Conservation (phyloP, 2,888 invertebrate genomes). For the Copidosoma aretas region DNA sequence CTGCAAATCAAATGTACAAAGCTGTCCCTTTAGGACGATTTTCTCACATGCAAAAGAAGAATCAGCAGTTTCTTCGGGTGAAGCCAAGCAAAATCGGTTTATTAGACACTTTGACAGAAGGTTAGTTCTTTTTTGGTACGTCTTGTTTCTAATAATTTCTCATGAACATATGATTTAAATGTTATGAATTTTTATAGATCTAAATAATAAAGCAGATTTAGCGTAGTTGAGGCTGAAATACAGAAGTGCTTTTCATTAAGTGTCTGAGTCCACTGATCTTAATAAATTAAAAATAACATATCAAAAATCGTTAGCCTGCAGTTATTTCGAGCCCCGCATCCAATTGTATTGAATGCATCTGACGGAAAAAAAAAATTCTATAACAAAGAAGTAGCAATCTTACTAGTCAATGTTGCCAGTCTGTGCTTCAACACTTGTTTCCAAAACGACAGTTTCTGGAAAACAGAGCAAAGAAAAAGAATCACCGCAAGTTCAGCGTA, state of each 20-base stretch:
- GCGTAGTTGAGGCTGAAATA: not conserved
- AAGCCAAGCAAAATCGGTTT: not conserved
- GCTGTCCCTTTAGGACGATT: not conserved
- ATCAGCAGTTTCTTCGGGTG: not conserved
- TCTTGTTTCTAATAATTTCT: not conserved
- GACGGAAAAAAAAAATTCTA: not conserved
- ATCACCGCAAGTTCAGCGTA: conserved; percentile 3
- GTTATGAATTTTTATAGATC: not conserved
- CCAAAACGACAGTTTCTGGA: conserved; percentile 5
- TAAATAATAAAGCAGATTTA: not conserved
- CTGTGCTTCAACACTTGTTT: not conserved
- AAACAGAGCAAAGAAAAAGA: not conserved
- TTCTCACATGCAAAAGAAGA: not conserved
- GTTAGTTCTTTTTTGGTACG: not conserved
- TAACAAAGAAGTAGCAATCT: not conserved
- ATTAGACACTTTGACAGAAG: not conserved
- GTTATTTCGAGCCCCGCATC: not conserved
- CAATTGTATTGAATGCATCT: not conserved
- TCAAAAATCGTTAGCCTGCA: not conserved
- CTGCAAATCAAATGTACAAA: not conserved
- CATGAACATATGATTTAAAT: not conserved
- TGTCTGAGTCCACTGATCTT: no score
- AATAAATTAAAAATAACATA: not conserved
- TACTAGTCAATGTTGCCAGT: no score
- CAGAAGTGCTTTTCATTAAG: not conserved